Conservation (phyloP, 2,113 vertebrate species). For the Callaeas wilsoni region DNA sequence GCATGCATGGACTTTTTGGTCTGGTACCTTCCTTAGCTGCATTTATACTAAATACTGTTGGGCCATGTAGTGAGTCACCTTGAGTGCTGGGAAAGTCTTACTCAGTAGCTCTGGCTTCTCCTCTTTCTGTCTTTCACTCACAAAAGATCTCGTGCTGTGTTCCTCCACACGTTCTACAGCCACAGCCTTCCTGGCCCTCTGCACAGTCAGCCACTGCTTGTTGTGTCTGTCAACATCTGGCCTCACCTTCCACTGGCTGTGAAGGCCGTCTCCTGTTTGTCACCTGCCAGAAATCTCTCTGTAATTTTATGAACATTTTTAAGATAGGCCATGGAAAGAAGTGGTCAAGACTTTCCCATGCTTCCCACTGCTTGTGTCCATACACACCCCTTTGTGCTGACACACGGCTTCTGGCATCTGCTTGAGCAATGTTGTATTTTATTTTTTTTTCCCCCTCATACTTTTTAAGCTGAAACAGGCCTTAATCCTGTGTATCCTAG, state of each 20-base stretch:
- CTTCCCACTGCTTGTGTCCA: not conserved
- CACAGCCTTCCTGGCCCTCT: not conserved
- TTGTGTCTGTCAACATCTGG: not conserved
- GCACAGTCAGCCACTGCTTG: not conserved
- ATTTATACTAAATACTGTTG: not conserved
- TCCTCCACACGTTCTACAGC: not conserved
- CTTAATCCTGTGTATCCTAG: not conserved
- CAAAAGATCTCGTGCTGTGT: not conserved
- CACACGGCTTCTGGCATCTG: not conserved
- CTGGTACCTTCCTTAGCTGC: not conserved
- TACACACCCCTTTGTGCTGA: not conserved
- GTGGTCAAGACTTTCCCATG: not conserved
- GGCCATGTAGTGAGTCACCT: not conserved
- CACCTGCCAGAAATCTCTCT: not conserved
- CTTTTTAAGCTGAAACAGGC: not conserved
- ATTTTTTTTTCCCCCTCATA: not conserved
- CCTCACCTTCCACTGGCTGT: not conserved
- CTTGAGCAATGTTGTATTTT: not conserved
- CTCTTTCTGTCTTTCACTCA: not conserved
- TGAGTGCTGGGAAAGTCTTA: not conserved
- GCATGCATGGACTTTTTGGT: rapidly evolving
- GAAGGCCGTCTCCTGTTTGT: not conserved
- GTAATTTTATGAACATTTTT: not conserved
- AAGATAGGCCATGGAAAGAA: not conserved
- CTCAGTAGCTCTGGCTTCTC: not conserved